Conservation (phyloP, 2,888 invertebrate species). For the Didymodactylos carnosus region DNA sequence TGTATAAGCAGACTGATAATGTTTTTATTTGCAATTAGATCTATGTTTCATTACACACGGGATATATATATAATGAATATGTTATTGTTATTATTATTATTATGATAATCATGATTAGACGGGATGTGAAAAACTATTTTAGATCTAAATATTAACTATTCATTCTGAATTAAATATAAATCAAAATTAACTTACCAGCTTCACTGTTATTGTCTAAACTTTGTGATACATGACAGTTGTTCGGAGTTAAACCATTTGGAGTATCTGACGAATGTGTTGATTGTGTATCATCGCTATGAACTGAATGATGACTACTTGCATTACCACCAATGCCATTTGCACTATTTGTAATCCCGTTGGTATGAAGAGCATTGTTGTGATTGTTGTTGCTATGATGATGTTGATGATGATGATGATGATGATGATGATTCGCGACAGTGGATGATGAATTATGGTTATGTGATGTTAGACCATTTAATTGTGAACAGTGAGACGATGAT, state of each 20-base stretch:
- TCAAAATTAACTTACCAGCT: slow-evolving; percentile 19
- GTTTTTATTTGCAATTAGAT: not conserved
- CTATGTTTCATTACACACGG: not conserved
- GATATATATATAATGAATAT: not conserved
- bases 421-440: not conserved
- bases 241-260: not conserved
- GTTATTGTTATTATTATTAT: too few species aligned
- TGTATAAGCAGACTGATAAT: not conserved
- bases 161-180: too few species aligned
- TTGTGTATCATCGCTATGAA: not conserved
- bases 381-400: not conserved
- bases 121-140: slow-evolving; percentile 8
- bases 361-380: not conserved
- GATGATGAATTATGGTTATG: not conserved
- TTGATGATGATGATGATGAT: slow-evolving; percentile 5
- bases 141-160: too few species aligned
- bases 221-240: slow-evolving; percentile 7
- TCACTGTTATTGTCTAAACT: slow-evolving; percentile 21
- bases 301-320: not conserved
- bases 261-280: not conserved
- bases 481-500: not conserved
- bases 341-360: not conserved
- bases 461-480: not conserved
- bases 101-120: not conserved
- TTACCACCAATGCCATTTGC: not conserved